phyloP scores from a whole-genome alignment of 64 coral and sea anemone genomes.

The Dendronephthya gigantea region DNA sequence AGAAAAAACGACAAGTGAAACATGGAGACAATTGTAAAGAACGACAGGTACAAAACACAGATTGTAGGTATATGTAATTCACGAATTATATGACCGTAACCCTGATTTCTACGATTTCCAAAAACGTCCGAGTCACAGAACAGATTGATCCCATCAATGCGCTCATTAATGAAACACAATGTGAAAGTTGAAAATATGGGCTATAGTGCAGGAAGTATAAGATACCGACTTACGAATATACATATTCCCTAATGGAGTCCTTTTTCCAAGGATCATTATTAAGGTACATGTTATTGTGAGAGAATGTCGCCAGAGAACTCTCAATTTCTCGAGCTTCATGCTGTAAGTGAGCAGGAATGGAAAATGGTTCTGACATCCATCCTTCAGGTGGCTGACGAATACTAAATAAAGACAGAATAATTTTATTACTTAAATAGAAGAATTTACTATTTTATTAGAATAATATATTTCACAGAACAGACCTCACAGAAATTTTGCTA shows the following conservation, averaged over 20 bases:
- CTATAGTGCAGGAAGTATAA: too few relatives aligned
- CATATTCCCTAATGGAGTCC: not conserved
- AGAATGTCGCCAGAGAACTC: not conserved
- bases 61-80: not conserved
- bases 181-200: too few relatives aligned
- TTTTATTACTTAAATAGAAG: too few relatives aligned
- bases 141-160: too few relatives aligned
- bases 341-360: constrained; percentile 4
- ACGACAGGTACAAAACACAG: not conserved
- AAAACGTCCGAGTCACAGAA: too few relatives aligned
- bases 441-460: not conserved
- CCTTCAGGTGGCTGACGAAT: not conserved
- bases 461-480: too few relatives aligned
- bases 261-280: constrained; percentile 10
- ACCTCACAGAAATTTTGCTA: not conserved
- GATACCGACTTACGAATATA: not conserved
- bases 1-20: not conserved
- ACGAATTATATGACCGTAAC: too few relatives aligned
- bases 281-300: not conserved
- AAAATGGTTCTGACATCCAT: not conserved
- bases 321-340: constrained; percentile 11
- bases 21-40: not conserved
- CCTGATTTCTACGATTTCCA: too few relatives aligned
- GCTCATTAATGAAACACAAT: too few relatives aligned
- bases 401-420: not conserved